A percentile compares a stretch with the other conserved stretches of the same genome.
Conservation (phyloP, 2,888 invertebrate genomes). For the Gari tellinella region DNA sequence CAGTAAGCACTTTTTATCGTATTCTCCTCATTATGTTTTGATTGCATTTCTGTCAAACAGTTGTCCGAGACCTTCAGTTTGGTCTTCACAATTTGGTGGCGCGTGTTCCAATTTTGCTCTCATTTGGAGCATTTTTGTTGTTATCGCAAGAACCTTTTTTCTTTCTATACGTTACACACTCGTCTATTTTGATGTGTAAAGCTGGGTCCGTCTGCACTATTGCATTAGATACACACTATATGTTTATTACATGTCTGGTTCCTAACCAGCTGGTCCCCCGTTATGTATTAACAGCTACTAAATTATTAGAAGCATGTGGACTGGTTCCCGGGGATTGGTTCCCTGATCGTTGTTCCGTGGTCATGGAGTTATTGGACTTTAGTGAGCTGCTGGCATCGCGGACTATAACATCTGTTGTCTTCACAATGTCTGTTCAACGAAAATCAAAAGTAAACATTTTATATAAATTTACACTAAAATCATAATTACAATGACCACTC, state of each 20-base stretch:
- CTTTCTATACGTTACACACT: not conserved
- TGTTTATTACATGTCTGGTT: not conserved
- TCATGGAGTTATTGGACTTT: conserved; percentile 55
- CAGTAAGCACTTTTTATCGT: no score
- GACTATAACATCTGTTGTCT: conserved; percentile 72
- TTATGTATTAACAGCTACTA: conserved; percentile 79
- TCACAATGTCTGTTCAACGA: conserved; percentile 59
- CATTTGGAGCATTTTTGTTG: not conserved
- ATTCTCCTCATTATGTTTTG: no score
- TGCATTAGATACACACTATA: no score
- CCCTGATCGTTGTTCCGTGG: conserved; percentile 73
- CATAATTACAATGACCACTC: no score
- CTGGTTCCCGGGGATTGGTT: conserved; percentile 71
- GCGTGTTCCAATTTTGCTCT: not conserved
- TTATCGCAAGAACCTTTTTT: not conserved
- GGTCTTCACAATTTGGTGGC: not conserved
- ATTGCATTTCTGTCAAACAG: no score
- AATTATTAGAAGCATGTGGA: conserved; percentile 77
- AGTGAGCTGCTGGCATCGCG: conserved; percentile 50
- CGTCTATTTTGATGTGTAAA: no score
- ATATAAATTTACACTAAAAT: no score
- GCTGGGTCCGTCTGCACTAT: no score
- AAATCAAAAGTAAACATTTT: no score
- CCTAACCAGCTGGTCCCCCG: conserved; percentile 18
- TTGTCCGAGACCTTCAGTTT: no score